Base-by-base conservation (phyloP, 2,797 vertebrate species). In the Rhadinocentrus ornatus region DNA sequence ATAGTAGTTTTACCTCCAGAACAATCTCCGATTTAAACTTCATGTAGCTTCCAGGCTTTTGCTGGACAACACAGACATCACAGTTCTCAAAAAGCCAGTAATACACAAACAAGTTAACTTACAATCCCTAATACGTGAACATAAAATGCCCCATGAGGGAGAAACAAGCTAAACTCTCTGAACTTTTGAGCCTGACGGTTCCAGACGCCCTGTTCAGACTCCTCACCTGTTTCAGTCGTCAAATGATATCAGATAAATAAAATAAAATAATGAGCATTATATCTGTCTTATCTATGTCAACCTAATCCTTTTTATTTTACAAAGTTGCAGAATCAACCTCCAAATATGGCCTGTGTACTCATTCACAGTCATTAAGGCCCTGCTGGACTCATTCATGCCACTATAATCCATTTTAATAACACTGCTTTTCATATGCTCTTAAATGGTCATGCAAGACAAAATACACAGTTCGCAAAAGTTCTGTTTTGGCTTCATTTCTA, bases 101-200 rank as follows among this genome's bases (percentile, higher is more conserved):
- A 26, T 13, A 53, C 24, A 27, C n/a, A 54, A 1, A 6, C 24
- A 26, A 54, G 52, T 27, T 54, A 6, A 18, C 24, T 27, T 54
- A 24, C 65, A 26, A 46, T 67, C 62, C 32, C 22, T 20, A 57
- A 32, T 0, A 44, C 5, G 16, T 44, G 41, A 20, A 44, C 41
- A 44, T 44, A 44, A 39, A 44, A 44, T 46, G 13, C 13, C 15
- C 39, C 4, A 1, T 16, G 39, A 41, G 3, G 15, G 7, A 22
- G 37, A 46, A 65, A 63, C 50, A 54, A 66, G 50, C 62, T 64
- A 63, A 72, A 53, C 80, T 31, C 76, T 80, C 63, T 82, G 65
- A 85, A 69, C 78, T 66, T 20, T 54, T 56, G 54, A 37, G 60
- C 27, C 61, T 66, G 20, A 50, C 46, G 22, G 46, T 22, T 50